A percentile compares a stretch with the other conserved stretches of the same genome.
Evolutionary conservation across 2,888 invertebrate genomes (phyloP).

Genomic region (Lasioglossum malachurum): DNA sequence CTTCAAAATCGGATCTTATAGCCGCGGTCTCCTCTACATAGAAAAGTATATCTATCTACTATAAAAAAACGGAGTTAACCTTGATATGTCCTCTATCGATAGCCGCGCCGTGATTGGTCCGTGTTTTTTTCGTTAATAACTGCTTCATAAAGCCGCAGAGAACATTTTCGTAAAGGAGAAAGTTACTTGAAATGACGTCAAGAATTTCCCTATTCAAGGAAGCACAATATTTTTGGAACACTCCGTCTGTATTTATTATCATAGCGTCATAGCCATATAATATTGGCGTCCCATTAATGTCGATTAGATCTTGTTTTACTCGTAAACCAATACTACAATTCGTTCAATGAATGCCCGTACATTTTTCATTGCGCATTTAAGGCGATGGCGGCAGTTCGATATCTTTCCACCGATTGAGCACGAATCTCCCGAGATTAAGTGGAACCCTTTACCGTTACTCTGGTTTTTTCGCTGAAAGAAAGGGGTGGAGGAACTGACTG

Average conservation of each 20-base stretch:
- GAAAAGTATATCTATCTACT: no score
- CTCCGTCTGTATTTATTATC: background rate
- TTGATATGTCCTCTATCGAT: no score
- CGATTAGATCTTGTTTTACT: constrained; percentile 15
- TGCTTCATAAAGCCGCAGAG: no score
- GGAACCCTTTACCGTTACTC: constrained; percentile 45
- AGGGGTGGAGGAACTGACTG: constrained; percentile 37
- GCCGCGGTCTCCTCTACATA: no score
- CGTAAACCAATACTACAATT: constrained; percentile 22
- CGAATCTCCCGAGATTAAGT: constrained; percentile 74
- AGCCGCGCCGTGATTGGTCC: no score
- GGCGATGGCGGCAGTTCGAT: constrained; percentile 47
- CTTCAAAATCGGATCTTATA: no score
- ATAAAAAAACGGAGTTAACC: no score
- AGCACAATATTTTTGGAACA: no score
- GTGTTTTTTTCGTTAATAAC: no score
- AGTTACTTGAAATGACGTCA: no score
- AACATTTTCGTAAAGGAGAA: no score
- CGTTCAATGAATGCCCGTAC: constrained; percentile 35
- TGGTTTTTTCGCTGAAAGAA: constrained; percentile 42
- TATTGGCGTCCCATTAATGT: background rate
- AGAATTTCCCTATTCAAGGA: no score
- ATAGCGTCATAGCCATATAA: background rate
- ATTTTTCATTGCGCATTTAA: constrained; percentile 46
- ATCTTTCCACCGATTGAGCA: constrained; percentile 76